Conservation (phyloP, 2,888 invertebrate species). For the Incurvaria masculella region DNA sequence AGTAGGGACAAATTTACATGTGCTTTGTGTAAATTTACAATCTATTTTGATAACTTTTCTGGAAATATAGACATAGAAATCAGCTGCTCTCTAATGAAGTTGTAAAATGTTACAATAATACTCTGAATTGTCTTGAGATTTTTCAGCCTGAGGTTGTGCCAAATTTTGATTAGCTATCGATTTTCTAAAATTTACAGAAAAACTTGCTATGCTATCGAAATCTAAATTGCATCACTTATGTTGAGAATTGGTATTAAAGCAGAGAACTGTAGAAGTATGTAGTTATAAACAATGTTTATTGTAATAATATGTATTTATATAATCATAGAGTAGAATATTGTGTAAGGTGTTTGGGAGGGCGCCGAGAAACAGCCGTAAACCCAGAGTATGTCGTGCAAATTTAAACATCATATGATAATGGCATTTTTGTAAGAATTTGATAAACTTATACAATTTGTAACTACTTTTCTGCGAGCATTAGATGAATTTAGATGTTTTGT, state of each 20-base stretch:
- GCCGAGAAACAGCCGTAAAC: background rate
- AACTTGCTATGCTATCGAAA: background rate
- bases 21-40: too few relatives aligned
- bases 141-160: background rate
- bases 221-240: background rate
- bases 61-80: too few relatives aligned
- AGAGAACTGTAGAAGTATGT: background rate
- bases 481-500: background rate
- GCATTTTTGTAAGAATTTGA: background rate
- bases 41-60: too few relatives aligned
- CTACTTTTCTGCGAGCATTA: background rate
- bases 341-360: background rate
- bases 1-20: too few relatives aligned
- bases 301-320: background rate
- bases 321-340: slow-evolving; percentile 5
- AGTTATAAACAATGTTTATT: background rate
- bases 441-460: background rate
- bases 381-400: background rate
- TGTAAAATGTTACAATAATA: too few relatives aligned
- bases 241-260: background rate
- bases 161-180: background rate
- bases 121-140: too few relatives aligned
- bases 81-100: too few relatives aligned
- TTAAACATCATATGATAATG: background rate
- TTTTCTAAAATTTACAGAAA: slow-evolving; percentile 2